Percentiles rank a stretch among this genome's conserved stretches.
Conservation (phyloP, 2,113 vertebrate species). For the Psammodynastes pulverulentus region DNA sequence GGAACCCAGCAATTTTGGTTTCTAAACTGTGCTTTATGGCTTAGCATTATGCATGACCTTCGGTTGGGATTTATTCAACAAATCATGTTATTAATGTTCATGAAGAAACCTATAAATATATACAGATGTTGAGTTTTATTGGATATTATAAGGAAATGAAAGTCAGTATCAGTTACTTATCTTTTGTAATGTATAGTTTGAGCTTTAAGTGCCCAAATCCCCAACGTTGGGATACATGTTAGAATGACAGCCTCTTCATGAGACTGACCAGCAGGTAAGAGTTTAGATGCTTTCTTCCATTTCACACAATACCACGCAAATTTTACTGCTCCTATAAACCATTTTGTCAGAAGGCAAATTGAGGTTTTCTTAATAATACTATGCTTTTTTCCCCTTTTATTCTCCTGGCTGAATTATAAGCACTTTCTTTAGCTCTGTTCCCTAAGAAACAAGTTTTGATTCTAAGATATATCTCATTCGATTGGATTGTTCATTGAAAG, state of each 20-base stretch:
- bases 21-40: neutral
- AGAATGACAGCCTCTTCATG: neutral
- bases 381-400: neutral
- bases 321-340: neutral
- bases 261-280: neutral
- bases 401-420: neutral
- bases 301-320: neutral
- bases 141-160: neutral
- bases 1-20: neutral
- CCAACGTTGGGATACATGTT: neutral
- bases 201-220: neutral
- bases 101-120: neutral
- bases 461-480: conserved; percentile 15
- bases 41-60: neutral
- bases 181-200: neutral
- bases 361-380: neutral
- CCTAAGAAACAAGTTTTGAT: conserved; percentile 1
- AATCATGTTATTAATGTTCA: neutral
- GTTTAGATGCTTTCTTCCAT: neutral
- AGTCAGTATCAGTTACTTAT: neutral
- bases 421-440: neutral
- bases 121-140: neutral
- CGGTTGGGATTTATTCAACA: neutral
- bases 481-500: conserved; percentile 14
- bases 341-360: conserved; percentile 3